Base-by-base conservation (phyloP, 2,888 invertebrate species). In the Andrena haemorrhoa region DNA sequence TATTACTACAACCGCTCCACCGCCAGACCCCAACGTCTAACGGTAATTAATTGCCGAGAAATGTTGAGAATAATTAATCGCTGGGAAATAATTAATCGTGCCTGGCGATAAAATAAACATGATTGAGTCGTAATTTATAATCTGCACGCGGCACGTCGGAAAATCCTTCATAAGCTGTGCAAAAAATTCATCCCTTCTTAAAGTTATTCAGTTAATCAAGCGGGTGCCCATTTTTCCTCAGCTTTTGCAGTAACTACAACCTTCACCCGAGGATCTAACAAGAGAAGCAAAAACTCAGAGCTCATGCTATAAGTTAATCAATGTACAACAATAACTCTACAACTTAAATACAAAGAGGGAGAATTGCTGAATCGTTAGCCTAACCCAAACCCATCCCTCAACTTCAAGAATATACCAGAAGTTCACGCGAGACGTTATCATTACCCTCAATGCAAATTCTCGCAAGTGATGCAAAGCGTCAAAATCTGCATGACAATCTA, bases 11-110 rank as follows among this genome's bases (percentile, higher is more conserved):
- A 35, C 60, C n/a, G 20, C 51, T 56, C 35, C 26, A 49, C 49
- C 66, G 53, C 7, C 41, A 56, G 71, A 41, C 80, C 29, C 31
- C 35, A 71, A 51, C 51, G 51, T 78, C 70, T 83, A 83, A 86
- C 66, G 84, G 81, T 83, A 81, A 81, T 86, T 86, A 86, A 86
- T 86, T 81, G n/a, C 70, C 73, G 35, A 75, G 84, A 51, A 78
- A 81, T 75, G 72, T 69, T 72, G 70, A 70, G 47, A 70, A 74
- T 83, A 86, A 86, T 86, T 86, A 86, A 85, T 86, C 47, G 79
- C 33, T 23, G 60, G 69, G 41, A 79, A 83, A 83, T 86, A 85
- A 85, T 85, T 85, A 83, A 85, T 85, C 56, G 83, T 60, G 7
- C 35, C 31, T 2, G 51, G 53, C 23, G 71, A 53, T 73, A 82